Evolutionary conservation across 2,113 vertebrate genomes (phyloP), one percentile per base, ranked within the genome.

Genomic region (Eulemur rufifrons): DNA sequence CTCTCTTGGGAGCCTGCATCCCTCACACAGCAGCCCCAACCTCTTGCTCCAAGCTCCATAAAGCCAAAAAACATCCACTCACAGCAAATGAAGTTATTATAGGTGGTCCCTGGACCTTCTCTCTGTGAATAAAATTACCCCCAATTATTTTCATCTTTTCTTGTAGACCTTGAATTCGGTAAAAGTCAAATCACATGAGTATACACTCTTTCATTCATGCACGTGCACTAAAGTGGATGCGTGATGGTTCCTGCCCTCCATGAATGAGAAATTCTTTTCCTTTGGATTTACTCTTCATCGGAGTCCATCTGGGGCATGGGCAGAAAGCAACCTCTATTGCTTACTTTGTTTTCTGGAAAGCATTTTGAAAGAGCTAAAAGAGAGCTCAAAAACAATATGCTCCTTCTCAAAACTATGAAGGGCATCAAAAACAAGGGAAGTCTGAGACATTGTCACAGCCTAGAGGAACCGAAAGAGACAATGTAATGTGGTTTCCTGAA

Each of bases 11-110:
- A 54, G 39, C 76, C 29, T 32, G 2, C 21, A 29, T 47, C 73
- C 27, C 17, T 34, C 32, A 63, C 9, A 34, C 77, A 42, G 45
- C 69, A 80, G 37, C 64, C 25, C 34, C 27, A 78, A 56, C 73
- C 47, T 87, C 77, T 37, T 52, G 20, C n/a, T 61, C 59, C 56
- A 56, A 42, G 29, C 18, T 76, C 82, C 47, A 0, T 20, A 56
- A 92, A 25, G 9, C n/a, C 76, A n/a, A 61, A 95, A 87, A 84
- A 92, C 32, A 71, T 34, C 63, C 76, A 61, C 34, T 96, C 77
- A 52, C 13, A 59, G 25, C 87, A 93, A 56, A 50, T 21, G 15
- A 54, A 69, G 61, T 89, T 56, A 68, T 23, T 86, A 2, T 47
- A 90, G 86, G 63, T 66, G n/a, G 7, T 18, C n/a, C 42, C 21